Base-by-base conservation (phyloP, 1,140 invertebrate genomes). In the Magallana angulata region DNA sequence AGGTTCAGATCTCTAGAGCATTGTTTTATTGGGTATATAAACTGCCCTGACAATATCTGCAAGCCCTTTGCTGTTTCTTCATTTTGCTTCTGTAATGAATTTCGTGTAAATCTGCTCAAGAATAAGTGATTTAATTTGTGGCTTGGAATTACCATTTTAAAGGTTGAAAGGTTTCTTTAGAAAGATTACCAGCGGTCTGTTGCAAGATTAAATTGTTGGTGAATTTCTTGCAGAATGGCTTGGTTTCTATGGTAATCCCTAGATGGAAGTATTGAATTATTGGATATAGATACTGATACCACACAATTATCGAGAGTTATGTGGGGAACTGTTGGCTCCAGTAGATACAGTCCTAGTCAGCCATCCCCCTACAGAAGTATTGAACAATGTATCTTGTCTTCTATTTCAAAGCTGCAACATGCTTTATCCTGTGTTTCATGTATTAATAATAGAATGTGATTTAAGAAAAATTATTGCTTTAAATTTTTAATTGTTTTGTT, bases 221-320 rank as follows among this genome's bases (percentile, higher is more conserved):
- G 68, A 36, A 76, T 36, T 76, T 76, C 24, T 30, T 9, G 24
- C 68, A 76, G 68, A 76, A 76, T 36, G 68, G 68, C 68, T 76
- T 76, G 68, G 68, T 76, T 76, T 76, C 68, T 76, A 76, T 76
- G 68, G 68, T 36, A 76, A 76, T 76, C 68, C 68, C 68, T 30
- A 76, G 24, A 76, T 76, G 36, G 68, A 24, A 76, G 68, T 76
- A 76, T 76, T 76, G 68, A 76, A 30, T 36, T 76, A 76, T 76
- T 76, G 18, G 18, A 30, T 76, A 76, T 76, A 76, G 68, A 76
- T 18, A 36, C 68, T 76, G 68, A 76, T 76, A 76, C 9, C 36
- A 76, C 36, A 76, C 68, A 76, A 76, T 76, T 76, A 76, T 76
- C 68, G 36, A 30, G 68, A 30, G 9, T 76, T 76, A 76, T 76